Evolutionary conservation across 2,113 vertebrate genomes (phyloP).

Genomic region (Microcebus ravelobensis): DNA sequence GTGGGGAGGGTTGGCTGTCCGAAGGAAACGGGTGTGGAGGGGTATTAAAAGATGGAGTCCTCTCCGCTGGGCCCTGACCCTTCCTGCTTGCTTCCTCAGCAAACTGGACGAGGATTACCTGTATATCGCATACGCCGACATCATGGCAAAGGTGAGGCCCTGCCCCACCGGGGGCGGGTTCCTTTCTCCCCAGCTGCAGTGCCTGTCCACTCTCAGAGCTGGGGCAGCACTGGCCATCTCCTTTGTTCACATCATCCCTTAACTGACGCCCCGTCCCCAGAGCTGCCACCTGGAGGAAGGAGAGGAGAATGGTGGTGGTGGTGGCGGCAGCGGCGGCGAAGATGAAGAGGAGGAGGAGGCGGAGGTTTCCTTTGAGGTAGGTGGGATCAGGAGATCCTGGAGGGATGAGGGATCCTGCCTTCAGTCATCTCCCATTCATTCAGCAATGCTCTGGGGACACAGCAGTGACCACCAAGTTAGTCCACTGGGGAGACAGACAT

Average conservation of each 20-base stretch:
- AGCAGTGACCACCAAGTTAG: not conserved
- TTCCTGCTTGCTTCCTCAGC: slow-evolving; percentile 67
- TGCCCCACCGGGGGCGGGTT: not conserved
- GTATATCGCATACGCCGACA: slow-evolving; percentile 85
- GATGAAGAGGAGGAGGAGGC: slow-evolving; percentile 86
- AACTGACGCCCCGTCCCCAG: slow-evolving; percentile 78
- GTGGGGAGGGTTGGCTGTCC: not conserved
- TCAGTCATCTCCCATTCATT: not conserved
- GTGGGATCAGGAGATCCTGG: not conserved
- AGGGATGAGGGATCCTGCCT: not conserved
- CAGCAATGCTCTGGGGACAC: not conserved
- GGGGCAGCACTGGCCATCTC: not conserved
- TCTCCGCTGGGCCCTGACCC: not conserved
- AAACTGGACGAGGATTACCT: slow-evolving; percentile 86
- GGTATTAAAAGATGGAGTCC: not conserved
- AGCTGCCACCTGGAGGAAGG: slow-evolving; percentile 95
- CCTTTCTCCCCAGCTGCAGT: not conserved
- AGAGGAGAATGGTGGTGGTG: slow-evolving; percentile 84
- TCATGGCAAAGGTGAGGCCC: slow-evolving; percentile 86
- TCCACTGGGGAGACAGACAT: not conserved
- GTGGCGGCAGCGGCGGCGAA: not conserved
- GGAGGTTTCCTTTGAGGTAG: slow-evolving; percentile 93
- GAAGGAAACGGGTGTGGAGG: not conserved
- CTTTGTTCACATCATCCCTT: not conserved
- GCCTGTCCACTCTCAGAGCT: not conserved